Evolutionary conservation across 2,113 vertebrate species (phyloP), one percentile per base, ranked within the genome.

Genomic region (Brachirus orientalis): DNA sequence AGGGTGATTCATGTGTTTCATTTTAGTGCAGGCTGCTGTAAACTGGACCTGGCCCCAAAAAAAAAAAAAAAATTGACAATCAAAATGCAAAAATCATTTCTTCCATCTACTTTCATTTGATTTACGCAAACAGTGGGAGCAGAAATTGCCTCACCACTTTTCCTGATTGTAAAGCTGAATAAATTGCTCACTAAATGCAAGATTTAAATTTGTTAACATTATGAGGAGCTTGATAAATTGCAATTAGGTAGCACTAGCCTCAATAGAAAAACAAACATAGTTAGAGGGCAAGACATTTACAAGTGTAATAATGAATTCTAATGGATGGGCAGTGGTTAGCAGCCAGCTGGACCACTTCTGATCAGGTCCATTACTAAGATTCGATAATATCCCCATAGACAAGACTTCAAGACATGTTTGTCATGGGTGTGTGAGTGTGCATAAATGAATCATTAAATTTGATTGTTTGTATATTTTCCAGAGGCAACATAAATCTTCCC

Each of bases 251-350:
- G 45, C 28, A 57, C 12, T 67, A 41, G 44, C 16, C 19, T 71
- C 72, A 77, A 64, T 33, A 58, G 66, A 63, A 59, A 89, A 79
- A 79, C 67, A 81, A 84, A 81, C 59, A 77, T 69, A 72, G 67
- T 75, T 75, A 40, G 58, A 54, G 73, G 45, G 67, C 46, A 77
- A 76, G 76, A 86, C 79, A 86, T 86, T 84, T 75, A 69, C 80
- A 78, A 82, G 72, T 75, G 82, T 88, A 82, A 84, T 86, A 83
- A 84, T 88, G 87, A 77, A 88, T 88, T 80, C 52, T 85, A 87
- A 89, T 82, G 67, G 55, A 37, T 10, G 5, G 63, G 76, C 81
- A 77, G 57, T 56, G 58, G 54, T 77, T 83, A 74, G 59, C 40
- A 55, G 58, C 65, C 69, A 75, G 80, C 60, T 82, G 79, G 55